These are phyloP conservation scores for Anguilla pacifica DNA, from an alignment of 2,797 vertebrate genomes.

Conservation along the genomic window DNA sequence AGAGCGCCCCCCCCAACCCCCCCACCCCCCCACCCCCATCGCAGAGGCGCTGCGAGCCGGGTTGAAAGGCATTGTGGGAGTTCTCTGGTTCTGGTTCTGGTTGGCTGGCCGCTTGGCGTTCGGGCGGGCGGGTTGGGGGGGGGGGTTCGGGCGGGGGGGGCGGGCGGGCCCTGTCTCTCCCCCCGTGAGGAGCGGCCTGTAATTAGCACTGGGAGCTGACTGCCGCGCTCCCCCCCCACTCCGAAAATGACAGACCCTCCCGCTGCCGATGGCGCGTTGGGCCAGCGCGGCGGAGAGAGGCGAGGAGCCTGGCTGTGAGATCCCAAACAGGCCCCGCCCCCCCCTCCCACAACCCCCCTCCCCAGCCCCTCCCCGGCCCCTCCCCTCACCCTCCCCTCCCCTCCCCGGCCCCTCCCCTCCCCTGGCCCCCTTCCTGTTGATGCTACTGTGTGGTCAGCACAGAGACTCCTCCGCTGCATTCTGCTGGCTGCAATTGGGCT, in stretches of 20 bases:
- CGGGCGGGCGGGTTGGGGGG: slow-evolving; percentile 19
- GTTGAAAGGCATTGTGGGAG: slow-evolving; percentile 59
- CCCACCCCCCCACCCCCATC: not conserved
- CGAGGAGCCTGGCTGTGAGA: slow-evolving; percentile 47
- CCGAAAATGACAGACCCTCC: slow-evolving; percentile 65
- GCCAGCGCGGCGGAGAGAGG: slow-evolving; percentile 42
- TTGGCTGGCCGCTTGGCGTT: slow-evolving; percentile 51
- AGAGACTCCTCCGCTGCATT: slow-evolving; percentile 27
- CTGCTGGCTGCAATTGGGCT: slow-evolving; percentile 24
- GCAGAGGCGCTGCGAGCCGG: slow-evolving; percentile 27
- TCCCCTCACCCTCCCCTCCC: not conserved
- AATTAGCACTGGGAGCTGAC: slow-evolving; percentile 63
- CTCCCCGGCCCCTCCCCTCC: not conserved
- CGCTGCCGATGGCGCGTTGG: slow-evolving; percentile 44
- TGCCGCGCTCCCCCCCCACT: slow-evolving; percentile 59
- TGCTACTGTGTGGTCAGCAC: slow-evolving; percentile 33
- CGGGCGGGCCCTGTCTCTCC: slow-evolving; percentile 31
- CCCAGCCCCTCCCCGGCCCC: not conserved
- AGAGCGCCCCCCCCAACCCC: too few species aligned
- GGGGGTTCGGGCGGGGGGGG: slow-evolving; percentile 44
- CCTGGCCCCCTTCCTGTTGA: slow-evolving; percentile 2
- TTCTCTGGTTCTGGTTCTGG: slow-evolving; percentile 62
- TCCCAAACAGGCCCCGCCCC: slow-evolving; percentile 36
- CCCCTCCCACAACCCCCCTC: not conserved
- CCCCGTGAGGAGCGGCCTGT: slow-evolving; percentile 51